Base-by-base conservation (phyloP, 1,140 invertebrate species). In the Pollicipes pollicipes region DNA sequence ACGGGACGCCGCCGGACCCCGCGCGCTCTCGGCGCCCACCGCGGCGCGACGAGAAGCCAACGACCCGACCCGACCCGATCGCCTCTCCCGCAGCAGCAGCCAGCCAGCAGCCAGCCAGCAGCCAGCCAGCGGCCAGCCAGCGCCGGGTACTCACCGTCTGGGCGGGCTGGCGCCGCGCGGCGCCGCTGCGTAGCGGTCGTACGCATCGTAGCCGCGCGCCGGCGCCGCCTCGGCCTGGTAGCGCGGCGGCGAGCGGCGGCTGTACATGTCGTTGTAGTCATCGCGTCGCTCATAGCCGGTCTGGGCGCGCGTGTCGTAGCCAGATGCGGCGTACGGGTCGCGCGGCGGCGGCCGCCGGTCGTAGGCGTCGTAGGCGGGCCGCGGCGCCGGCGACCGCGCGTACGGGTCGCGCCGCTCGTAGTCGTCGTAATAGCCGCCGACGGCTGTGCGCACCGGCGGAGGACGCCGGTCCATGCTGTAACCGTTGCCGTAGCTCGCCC, bases 401-500 rank as follows among this genome's bases (percentile, higher is more conserved):
- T 68, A 27, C 70, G 63, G 31, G 58, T 71, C 70, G 58, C 35
- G 68, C 58, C 68, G 35, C 17, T 71, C 70, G 31, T 71, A 71
- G n/a, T 71, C 70, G 66, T 71, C 70, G 31, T 71, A 71, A 30
- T 71, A 71, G 26, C 70, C 63, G 69, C 63, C 58, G 30, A 68
- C 37, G 28, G 70, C 68, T 3, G 70, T 30, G 64, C 64, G 64
- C 64, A 66, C 29, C 29, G 70, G 66, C 66, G 66, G 30, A 4
- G 70, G 64, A 1, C 70, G 68, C 6, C 64, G 64, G 64, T 71
- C 68, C 31, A 68, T 68, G 70, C 35, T n/a, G 30, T 37, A 58
- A 3, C 35, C 35, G 35, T 32, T 68, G 10, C 67, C 30, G 67
- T 32, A 68, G 67, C 67, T 24, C 77, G 78, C 63, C 79, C 79